Base-by-base conservation (phyloP, 1,140 invertebrate genomes). In the Pseudomyrmex gracilis region DNA sequence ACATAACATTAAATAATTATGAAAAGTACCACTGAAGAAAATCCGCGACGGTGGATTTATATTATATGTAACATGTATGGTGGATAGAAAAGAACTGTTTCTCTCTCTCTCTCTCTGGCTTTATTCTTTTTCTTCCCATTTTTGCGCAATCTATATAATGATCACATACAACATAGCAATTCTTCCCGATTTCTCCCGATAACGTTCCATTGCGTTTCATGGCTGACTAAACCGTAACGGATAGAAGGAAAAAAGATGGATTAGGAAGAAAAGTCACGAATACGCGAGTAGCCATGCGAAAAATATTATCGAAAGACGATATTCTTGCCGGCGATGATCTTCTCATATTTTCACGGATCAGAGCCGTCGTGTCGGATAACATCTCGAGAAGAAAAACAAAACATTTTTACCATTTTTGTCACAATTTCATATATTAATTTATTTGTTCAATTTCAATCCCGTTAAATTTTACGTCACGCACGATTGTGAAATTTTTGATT, bases 271-370 rank as follows among this genome's bases (percentile, higher is more conserved):
- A 53, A 49, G 17, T 53, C n/a, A 66, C n/a, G 9, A 22, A 3
- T 24, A 9, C 63, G 63, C 45, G 34, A 66, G 17, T 24, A 66
- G n/a, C 8, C 47, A 64, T 15, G 8, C 22, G 22, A 15, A 76
- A 76, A 76, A 76, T 76, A 47, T 8, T 51, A 24, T 2, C 17
- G 22, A 20, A 66, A 76, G n/a, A 66, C 24, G 53, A 76, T 55
- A 43, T 66, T 5, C 9, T 76, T 66, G 17, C 0, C 4, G 12
- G 9, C 34, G 43, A 60, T n/a, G 53, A 76, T 66, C n/a, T 66
- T 76, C 15, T 51, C 20, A 45, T 3, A 66, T 0, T n/a, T 66
- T 43, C 34, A 34, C 9, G 13, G 12, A 66, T 67, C 34, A 57
- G 0, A 34, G 34, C 55, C n/a, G n/a, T 22, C 15, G 2, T 24